phyloP scores from a whole-genome alignment of 2,113 vertebrate genomes.

The Maccullochella peelii region DNA sequence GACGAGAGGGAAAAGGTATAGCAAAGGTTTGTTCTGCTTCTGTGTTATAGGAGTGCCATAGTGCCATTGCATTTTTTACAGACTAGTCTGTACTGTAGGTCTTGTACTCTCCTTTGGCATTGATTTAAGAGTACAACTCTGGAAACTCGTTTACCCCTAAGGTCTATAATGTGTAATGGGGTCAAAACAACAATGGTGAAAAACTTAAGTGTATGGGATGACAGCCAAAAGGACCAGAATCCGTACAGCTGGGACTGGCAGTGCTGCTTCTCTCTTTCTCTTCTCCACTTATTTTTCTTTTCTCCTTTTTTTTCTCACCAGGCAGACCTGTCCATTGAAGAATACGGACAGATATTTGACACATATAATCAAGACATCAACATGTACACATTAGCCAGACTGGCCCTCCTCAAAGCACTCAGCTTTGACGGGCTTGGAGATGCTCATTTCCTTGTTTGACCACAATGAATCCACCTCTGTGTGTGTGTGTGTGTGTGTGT shows the following conservation, averaged over 20 bases:
- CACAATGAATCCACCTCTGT: constrained; percentile 72
- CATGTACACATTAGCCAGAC: constrained; percentile 69
- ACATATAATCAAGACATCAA: constrained; percentile 80
- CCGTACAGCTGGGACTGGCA: neutral
- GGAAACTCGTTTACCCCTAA: constrained; percentile 2
- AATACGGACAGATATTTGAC: constrained; percentile 55
- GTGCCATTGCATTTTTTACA: neutral
- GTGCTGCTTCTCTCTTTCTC: neutral
- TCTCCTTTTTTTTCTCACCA: constrained; percentile 18
- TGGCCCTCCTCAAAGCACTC: constrained; percentile 71
- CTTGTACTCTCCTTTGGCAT: neutral
- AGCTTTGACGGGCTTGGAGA: constrained; percentile 65
- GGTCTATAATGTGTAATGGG: constrained; percentile 37
- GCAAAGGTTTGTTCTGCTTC: neutral
- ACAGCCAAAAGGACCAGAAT: neutral
- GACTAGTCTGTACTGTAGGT: neutral
- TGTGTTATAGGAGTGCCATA: neutral
- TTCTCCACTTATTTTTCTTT: constrained; percentile 7
- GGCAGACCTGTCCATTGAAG: constrained; percentile 47
- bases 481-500: constrained; percentile 15
- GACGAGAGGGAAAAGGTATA: neutral
- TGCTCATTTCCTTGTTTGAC: constrained; percentile 79
- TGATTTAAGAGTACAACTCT: constrained; percentile 34
- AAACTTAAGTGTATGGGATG: neutral
- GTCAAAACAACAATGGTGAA: constrained; percentile 27